Evolutionary conservation across 2,113 vertebrate species (phyloP), one percentile per base, ranked within the genome.

Genomic region (Ophthalmolycus amberensis): DNA sequence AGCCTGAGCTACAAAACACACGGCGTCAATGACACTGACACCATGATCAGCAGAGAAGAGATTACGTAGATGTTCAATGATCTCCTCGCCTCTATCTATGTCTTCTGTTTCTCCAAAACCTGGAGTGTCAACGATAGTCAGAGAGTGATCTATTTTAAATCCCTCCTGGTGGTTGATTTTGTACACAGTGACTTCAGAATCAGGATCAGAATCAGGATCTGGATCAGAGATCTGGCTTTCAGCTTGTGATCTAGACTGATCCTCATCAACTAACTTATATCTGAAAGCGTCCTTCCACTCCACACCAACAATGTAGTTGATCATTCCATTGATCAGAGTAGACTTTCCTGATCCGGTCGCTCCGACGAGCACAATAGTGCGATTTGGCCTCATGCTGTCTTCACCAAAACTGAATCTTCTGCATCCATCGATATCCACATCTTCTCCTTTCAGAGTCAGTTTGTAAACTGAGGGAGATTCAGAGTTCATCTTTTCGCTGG

Each of bases 161-260:
- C 65, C 77, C 0, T 89, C 80, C 20, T 75, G 59, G 0, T 79
- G 4, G 71, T 82, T 50, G 38, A 89, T 46, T 46, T 81, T 84
- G 60, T 89, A 81, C 2, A 88, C 74, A 0, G 63, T 64, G 59
- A 79, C 82, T n/a, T 79, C 75, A 58, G n/a, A n/a, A n/a, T n/a
- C n/a, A n/a, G n/a, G n/a, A n/a, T n/a, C n/a, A n/a, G n/a, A n/a
- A n/a, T n/a, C n/a, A n/a, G n/a, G n/a, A n/a, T n/a, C n/a, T n/a
- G n/a, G n/a, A n/a, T n/a, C n/a, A n/a, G 82, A 71, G 0, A 71
- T 88, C 62, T 88, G 78, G 6, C 89, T 93, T 4, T 91, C 50
- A 42, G 88, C 82, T 75, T 92, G 93, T 1, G 84, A 82, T n/a
- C 0, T 74, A 0, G 4, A 46, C 22, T n/a, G 42, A 70, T 56